Conservation (phyloP, 1,140 invertebrate genomes). For the Coenobita brevimanus region DNA sequence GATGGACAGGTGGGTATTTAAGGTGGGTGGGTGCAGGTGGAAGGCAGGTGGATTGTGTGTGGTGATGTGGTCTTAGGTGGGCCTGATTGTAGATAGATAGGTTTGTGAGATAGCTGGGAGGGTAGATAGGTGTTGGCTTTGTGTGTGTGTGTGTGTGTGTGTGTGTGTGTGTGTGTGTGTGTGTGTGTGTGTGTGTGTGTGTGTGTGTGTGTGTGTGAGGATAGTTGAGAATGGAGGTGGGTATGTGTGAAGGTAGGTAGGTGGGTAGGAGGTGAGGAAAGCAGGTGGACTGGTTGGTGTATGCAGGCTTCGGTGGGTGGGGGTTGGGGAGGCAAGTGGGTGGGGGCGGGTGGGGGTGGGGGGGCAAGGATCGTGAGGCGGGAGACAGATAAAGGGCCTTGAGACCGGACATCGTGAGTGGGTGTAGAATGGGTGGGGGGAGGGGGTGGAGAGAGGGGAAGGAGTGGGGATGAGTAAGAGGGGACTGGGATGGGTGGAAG, state of each 20-base stretch:
- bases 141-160: background rate
- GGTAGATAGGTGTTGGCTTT: background rate
- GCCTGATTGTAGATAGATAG: no score
- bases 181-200: constrained; percentile 11
- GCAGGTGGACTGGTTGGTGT: background rate
- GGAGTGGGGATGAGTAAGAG: no score
- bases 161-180: background rate
- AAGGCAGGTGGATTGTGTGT: no score
- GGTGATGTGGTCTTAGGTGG: no score
- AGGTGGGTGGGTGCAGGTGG: no score
- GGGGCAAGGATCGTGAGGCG: background rate
- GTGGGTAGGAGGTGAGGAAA: background rate
- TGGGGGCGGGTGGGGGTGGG: background rate
- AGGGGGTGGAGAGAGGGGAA: no score
- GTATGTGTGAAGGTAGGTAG: no score
- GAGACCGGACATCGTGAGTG: no score
- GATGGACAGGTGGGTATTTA: no score
- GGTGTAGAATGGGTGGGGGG: background rate
- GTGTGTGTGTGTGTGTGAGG: background rate
- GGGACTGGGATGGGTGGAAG: no score
- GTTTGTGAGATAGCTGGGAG: background rate
- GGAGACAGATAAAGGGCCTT: background rate
- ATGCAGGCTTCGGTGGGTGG: background rate
- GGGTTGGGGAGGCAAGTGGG: background rate
- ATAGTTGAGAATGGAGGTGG: no score